Evolutionary conservation across 2,888 invertebrate species (phyloP).

Genomic region (Agonopterix subpropinquella): DNA sequence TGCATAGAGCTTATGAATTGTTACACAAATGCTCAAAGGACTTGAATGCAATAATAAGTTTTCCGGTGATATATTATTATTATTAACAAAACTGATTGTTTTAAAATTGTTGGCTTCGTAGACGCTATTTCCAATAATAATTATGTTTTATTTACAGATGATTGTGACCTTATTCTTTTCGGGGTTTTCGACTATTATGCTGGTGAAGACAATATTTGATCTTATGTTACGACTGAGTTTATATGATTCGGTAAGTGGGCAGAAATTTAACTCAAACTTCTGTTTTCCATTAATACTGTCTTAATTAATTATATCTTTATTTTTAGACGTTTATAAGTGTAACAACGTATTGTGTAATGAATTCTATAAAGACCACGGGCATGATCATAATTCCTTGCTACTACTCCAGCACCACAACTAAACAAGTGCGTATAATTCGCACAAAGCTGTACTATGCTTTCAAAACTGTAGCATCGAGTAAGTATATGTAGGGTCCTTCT

Average conservation of each 20-base stretch:
- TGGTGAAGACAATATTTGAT: conserved; percentile 37
- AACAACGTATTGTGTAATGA: too few species aligned
- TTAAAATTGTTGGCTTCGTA: too few species aligned
- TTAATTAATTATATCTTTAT: too few species aligned
- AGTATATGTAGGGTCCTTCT: too few species aligned
- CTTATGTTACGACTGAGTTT: too few species aligned
- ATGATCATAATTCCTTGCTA: conserved; percentile 44
- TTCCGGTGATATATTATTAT: conserved; percentile 3
- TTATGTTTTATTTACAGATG: conserved; percentile 35
- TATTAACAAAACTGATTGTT: too few species aligned
- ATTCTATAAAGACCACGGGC: too few species aligned
- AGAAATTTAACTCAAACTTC: too few species aligned
- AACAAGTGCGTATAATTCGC: conserved; percentile 39
- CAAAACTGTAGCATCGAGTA: conserved; percentile 16
- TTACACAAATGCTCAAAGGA: conserved; percentile 9
- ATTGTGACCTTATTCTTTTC: conserved; percentile 40
- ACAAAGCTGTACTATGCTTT: conserved; percentile 49
- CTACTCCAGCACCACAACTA: conserved; percentile 40
- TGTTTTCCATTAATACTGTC: too few species aligned
- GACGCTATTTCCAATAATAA: too few species aligned
- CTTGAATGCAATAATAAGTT: conserved; percentile 7
- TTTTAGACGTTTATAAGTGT: too few species aligned
- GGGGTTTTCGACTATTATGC: conserved; percentile 42
- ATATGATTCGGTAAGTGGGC: too few species aligned
- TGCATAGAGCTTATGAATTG: conserved; percentile 9